Evolutionary conservation across 2,888 invertebrate genomes (phyloP).

Genomic region (Dexiosoma caninum): DNA sequence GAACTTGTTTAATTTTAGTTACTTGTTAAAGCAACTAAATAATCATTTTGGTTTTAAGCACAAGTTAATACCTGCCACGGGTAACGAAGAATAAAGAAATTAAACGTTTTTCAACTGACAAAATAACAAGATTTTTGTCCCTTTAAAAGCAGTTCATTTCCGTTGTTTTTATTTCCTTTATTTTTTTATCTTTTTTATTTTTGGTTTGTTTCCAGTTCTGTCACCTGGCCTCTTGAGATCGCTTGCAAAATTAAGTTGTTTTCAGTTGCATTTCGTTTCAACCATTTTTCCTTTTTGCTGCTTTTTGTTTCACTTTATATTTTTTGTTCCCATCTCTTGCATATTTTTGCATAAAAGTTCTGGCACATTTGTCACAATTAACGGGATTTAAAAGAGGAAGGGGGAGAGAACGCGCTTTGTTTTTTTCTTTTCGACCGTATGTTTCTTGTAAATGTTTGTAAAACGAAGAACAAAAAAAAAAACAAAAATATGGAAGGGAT

Average conservation of each 20-base stretch:
- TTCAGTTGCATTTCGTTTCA: constrained; percentile 31
- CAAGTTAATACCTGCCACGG: constrained; percentile 28
- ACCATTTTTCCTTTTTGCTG: background rate
- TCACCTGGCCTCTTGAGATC: constrained; percentile 58
- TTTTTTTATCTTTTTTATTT: background rate
- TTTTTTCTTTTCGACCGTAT: background rate
- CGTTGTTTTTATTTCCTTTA: constrained; percentile 14
- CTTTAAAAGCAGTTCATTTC: constrained; percentile 3
- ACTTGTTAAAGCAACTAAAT: constrained; percentile 40
- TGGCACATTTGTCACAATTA: constrained; percentile 66
- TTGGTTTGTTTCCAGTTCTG: background rate
- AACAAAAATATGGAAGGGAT: no score
- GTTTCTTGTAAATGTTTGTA: constrained; percentile 29
- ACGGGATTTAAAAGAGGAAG: constrained; percentile 50
- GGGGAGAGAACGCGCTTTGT: background rate
- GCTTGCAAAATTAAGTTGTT: constrained; percentile 59
- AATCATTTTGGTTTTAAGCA: constrained; percentile 35
- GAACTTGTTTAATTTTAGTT: constrained; percentile 46
- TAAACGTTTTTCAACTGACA: background rate
- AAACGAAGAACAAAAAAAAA: no score
- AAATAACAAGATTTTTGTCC: background rate
- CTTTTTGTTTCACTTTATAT: background rate
- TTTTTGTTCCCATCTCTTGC: constrained; percentile 11
- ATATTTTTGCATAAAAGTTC: constrained; percentile 56
- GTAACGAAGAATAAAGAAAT: background rate